These are phyloP conservation scores for Anarrhichthys ocellatus DNA, from an alignment of 2,113 vertebrate genomes.

Conservation along the genomic window DNA sequence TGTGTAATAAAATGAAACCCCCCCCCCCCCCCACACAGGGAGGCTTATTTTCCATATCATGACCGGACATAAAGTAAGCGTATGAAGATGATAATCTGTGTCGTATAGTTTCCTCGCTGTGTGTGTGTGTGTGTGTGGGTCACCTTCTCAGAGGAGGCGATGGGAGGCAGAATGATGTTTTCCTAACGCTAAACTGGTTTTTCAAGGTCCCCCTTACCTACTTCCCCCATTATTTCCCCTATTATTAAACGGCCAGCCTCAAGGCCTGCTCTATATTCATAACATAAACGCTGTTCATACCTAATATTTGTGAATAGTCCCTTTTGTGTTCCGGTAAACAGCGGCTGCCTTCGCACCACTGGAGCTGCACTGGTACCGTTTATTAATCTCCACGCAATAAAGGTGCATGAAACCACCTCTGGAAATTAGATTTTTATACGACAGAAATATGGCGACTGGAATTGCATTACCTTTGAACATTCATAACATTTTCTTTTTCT, in stretches of 20 bases:
- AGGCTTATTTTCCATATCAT: conserved; percentile 31
- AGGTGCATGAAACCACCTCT: conserved; percentile 68
- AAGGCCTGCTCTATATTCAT: conserved; percentile 80
- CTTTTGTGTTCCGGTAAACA: conserved; percentile 75
- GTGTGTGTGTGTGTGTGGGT: conserved; percentile 19
- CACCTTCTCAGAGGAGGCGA: conserved; percentile 46
- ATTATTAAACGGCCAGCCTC: conserved; percentile 70
- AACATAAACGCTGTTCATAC: conserved; percentile 74
- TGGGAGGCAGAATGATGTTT: conserved; percentile 43
- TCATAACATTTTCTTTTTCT: conserved; percentile 60
- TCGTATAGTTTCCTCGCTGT: conserved; percentile 8
- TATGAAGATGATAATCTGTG: conserved; percentile 53
- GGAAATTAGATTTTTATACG: conserved; percentile 80
- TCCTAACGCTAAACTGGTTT: conserved; percentile 53
- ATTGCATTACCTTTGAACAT: conserved; percentile 74
- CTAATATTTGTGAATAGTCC: conserved; percentile 76
- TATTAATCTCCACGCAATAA: conserved; percentile 82
- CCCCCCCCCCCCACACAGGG: not conserved
- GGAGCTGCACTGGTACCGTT: conserved; percentile 68
- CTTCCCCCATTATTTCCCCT: conserved; percentile 40
- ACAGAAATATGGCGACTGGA: conserved; percentile 75
- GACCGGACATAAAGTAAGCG: conserved; percentile 6
- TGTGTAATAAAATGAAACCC: conserved; percentile 12
- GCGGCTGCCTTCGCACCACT: conserved; percentile 52
- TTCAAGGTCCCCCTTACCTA: conserved; percentile 61